These are phyloP conservation scores for Crocuta crocuta DNA, from an alignment of 2,113 vertebrate species.

Conservation along the genomic window DNA sequence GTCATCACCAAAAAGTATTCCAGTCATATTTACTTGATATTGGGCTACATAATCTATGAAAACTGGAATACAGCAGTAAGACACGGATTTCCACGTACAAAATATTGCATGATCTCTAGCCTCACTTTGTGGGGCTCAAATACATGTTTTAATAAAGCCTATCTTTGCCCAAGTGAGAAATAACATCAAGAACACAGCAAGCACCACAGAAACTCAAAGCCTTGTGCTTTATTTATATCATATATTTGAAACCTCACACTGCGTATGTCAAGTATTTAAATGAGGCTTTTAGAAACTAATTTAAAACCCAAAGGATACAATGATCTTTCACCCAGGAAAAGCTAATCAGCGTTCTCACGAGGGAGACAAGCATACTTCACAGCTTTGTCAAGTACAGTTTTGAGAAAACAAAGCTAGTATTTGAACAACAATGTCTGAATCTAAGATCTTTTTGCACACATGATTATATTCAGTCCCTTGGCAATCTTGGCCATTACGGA, in stretches of 20 bases:
- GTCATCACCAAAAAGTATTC: neutral
- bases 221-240: neutral
- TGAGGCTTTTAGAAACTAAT: conserved; percentile 8
- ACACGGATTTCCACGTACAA: neutral
- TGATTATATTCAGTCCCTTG: neutral
- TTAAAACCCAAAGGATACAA: neutral
- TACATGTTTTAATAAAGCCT: neutral
- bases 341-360: neutral
- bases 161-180: neutral
- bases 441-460: neutral
- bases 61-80: neutral
- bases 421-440: neutral
- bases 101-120: neutral
- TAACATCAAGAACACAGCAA: neutral
- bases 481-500: neutral
- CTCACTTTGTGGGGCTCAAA: neutral
- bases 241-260: neutral
- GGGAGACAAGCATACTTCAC: neutral
- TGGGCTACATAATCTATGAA: neutral
- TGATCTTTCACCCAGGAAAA: neutral
- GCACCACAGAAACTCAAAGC: neutral
- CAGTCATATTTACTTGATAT: neutral
- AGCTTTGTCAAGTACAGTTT: neutral
- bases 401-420: neutral
- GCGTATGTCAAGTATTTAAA: neutral